Evolutionary conservation across 2,888 invertebrate species (phyloP).

Genomic region (Odontomyia ornata): DNA sequence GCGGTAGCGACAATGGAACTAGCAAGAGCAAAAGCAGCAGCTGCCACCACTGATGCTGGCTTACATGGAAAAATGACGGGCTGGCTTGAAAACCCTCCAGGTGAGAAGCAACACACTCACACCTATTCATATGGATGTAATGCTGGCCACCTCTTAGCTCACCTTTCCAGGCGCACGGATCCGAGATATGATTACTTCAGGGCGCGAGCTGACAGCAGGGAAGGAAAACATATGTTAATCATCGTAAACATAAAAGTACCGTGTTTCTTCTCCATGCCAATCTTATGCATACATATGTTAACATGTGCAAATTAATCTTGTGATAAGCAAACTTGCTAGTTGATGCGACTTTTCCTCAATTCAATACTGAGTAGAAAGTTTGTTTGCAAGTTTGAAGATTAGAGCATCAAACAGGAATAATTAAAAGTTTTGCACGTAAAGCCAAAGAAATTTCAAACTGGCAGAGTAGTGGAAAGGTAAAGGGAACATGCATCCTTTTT

Average conservation of each 20-base stretch:
- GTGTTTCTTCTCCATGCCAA: no score
- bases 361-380: no score
- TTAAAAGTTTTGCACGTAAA: no score
- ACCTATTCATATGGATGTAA: not conserved
- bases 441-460: no score
- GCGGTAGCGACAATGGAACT: not conserved
- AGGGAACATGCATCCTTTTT: no score
- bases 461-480: no score
- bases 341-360: no score
- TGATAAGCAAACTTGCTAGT: not conserved
- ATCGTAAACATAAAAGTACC: not conserved
- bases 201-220: not conserved
- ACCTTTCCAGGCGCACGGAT: no score
- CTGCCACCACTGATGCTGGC: not conserved
- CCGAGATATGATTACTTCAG: not conserved
- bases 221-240: not conserved
- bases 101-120: not conserved
- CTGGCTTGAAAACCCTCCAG: not conserved
- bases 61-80: slow-evolving; percentile 10
- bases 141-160: not conserved
- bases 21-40: not conserved
- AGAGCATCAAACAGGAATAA: no score
- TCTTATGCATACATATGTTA: not conserved
- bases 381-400: no score
- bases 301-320: not conserved